Evolutionary conservation across 2,797 vertebrate species (phyloP), one percentile per base, ranked within the genome.

Genomic region (Epinephelus malabaricus): DNA sequence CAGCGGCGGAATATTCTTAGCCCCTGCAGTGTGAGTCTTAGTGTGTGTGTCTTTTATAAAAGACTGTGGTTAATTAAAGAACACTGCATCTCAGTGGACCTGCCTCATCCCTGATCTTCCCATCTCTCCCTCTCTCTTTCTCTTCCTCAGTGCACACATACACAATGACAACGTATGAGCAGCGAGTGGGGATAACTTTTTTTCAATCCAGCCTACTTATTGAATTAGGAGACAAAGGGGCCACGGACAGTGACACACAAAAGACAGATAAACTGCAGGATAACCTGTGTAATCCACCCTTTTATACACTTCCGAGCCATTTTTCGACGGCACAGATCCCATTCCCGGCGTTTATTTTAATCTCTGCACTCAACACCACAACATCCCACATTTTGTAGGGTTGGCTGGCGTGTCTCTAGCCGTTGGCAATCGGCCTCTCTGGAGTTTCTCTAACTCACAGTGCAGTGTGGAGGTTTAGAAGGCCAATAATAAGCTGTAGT

Each of bases 61-160:
- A 90, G 85, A 86, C 88, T 83, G 90, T 84, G 82, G 87, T 94
- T 94, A 92, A 93, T 94, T 93, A 94, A 93, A 90, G 90, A 86
- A 89, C 85, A 68, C 62, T 80, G 76, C 74, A 88, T 93, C 92
- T 94, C 93, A 38, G 85, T 69, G 90, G 93, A 92, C 90, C 78
- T 88, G 82, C 86, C 86, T 92, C 86, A 85, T 88, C 83, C 85
- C 86, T 90, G 90, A 92, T 93, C 91, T 74, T 81, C 69, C 76
- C 76, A 69, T 84, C 76, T 68, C 67, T 68, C 50, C 68, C 50
- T 53, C 65, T 61, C 67, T 69, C 58, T 65, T 40, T 65, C 64
- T 68, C 68, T 61, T 59, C 66, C 69, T 83, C 76, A 3, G 53
- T 76, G 78, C 83, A 77, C 69, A 76, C 83, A 56, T 62, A 73